Base-by-base conservation (phyloP, 53 echinoderm and acorn worm species). In the Holothuria scabra region DNA sequence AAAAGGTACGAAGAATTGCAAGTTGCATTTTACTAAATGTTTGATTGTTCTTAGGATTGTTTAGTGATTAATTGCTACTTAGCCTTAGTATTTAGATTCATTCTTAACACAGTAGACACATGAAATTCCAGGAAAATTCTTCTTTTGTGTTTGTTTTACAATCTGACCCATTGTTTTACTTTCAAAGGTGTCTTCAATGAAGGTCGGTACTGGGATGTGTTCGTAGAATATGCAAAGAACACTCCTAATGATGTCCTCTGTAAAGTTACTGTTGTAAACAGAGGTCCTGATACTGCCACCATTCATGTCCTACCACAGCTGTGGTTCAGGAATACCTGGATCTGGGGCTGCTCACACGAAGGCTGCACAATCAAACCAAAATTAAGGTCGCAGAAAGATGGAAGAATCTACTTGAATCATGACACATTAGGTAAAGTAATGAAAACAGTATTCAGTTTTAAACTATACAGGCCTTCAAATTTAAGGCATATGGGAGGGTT, bases 291-390 rank as follows among this genome's bases (percentile, higher is more conserved):
- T 20, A 78, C 96, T 2, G 96, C 96, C 8, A 96, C 96, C 66
- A 92, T 96, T 33, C 96, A 96, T 46, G 90, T 96, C 1, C 88
- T 96, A 33, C 96, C 96, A 0, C 91, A 91, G 64, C 76, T 91
- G n/a, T 96, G 93, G 91, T 96, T 85, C 69, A 88, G 96, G 25
- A 96, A 96, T 48, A 96, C 96, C 12, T 96, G 96, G 96, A 96
- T 96, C 46, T 96, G 96, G 96, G 93, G 93, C 49, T 96, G 96
- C 62, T 61, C 87, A 6, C 96, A 96, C 28, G 96, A 93, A 57
- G 96, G 96, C 12, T 97, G 97, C 55, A 90, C 92, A 12, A 87
- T 97, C 90, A 97, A 97, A 66, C 97, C 97, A 7, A 94, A 88
- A 62, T 86, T 97, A 90, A 64, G 90, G 1, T 86, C 90, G 2